A percentile compares a stretch with the other conserved stretches of the same genome.
These are phyloP conservation scores for Illadopsis cleaveri DNA, from an alignment of 2,113 vertebrate species.

Conservation along the genomic window DNA sequence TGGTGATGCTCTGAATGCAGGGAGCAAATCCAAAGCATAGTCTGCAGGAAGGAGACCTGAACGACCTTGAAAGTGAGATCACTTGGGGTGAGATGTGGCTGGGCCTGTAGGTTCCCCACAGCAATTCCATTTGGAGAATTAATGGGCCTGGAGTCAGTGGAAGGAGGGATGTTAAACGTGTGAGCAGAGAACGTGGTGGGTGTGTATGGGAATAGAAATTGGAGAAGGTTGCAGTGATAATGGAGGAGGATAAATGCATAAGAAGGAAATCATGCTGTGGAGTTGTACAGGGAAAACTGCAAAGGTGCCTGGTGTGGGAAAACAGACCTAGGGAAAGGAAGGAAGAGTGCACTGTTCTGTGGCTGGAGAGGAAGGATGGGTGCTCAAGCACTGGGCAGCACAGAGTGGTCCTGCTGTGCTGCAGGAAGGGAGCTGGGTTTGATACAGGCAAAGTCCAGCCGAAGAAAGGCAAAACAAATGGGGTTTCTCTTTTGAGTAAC, in stretches of 20 bases:
- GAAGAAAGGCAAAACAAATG: neutral
- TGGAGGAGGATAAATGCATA: neutral
- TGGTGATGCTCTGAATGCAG: neutral
- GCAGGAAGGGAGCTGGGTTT: neutral
- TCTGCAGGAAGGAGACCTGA: neutral
- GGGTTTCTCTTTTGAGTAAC: neutral
- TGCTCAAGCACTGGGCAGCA: neutral
- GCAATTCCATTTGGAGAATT: fast-evolving
- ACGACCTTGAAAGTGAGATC: neutral
- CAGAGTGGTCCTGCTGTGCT: neutral
- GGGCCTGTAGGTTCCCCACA: neutral
- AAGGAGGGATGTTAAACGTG: neutral
- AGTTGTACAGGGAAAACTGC: no score
- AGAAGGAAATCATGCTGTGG: fast-evolving
- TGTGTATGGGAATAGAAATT: neutral
- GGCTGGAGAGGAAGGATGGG: neutral
- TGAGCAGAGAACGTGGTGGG: fast-evolving
- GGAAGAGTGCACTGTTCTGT: no score
- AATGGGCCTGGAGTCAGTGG: neutral
- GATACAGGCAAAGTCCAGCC: fast-evolving
- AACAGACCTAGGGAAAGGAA: neutral
- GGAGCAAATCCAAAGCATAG: neutral
- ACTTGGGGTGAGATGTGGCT: neutral
- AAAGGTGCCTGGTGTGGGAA: neutral
- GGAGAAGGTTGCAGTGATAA: fast-evolving